Evolutionary conservation across 2,888 invertebrate species (phyloP).

Genomic region (Ganaspis brasiliensis): DNA sequence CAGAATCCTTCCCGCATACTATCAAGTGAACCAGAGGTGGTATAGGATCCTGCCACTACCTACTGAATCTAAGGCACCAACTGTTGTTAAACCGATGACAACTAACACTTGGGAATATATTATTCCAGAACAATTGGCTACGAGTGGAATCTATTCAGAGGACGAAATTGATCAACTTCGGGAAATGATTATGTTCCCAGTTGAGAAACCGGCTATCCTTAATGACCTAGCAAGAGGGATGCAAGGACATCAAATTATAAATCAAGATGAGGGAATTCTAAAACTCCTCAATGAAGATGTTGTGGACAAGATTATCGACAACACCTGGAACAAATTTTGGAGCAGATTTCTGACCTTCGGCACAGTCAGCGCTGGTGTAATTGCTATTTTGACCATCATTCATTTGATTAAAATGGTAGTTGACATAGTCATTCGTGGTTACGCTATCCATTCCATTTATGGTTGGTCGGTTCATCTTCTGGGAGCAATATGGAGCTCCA

Average conservation of each 20-base stretch:
- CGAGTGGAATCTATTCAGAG: no score
- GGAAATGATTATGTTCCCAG: no score
- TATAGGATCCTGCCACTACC: slow-evolving; percentile 5
- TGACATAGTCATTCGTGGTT: background rate
- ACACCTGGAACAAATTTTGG: slow-evolving; percentile 13
- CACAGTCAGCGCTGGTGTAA: background rate
- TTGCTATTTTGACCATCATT: background rate
- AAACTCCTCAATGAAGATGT: slow-evolving; percentile 17
- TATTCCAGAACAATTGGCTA: no score
- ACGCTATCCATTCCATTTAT: background rate
- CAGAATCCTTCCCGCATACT: slow-evolving; percentile 56
- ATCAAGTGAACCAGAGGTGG: slow-evolving; percentile 57
- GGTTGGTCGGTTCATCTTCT: slow-evolving; percentile 7
- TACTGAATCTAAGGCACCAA: background rate
- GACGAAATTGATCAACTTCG: no score
- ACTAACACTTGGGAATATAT: no score
- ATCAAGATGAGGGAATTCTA: background rate
- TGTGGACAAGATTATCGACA: background rate
- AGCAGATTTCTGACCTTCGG: slow-evolving; percentile 12
- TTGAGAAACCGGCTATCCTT: slow-evolving; percentile 32
- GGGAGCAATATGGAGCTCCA: background rate
- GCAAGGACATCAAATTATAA: background rate
- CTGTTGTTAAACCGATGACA: slow-evolving; percentile 31
- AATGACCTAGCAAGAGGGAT: background rate
- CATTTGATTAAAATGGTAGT: background rate